phyloP scores from a whole-genome alignment of 2,888 invertebrate genomes.

The Drosophila nr. perissopoda region DNA sequence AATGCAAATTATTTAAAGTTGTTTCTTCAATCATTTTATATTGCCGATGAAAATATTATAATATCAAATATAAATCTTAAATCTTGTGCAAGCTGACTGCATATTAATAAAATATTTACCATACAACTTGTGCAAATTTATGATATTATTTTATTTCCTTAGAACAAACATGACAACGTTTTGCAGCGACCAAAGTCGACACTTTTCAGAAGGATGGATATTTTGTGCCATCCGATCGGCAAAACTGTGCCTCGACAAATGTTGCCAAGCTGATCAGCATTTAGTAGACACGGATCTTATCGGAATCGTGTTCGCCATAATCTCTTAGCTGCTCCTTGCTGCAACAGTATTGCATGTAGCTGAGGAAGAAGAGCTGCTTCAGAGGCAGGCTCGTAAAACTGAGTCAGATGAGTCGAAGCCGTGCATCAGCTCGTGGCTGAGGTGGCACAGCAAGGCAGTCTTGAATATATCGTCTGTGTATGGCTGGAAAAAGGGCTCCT shows the following conservation, averaged over 20 bases:
- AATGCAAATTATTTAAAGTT: neutral
- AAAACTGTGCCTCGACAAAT: constrained; percentile 66
- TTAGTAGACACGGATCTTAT: constrained; percentile 71
- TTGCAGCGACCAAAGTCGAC: constrained; percentile 65
- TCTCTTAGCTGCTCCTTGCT: constrained; percentile 27
- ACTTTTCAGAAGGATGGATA: constrained; percentile 70
- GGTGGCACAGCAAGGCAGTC: constrained; percentile 74
- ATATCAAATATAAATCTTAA: no score
- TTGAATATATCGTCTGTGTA: constrained; percentile 65
- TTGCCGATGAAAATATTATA: no score
- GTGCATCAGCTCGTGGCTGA: constrained; percentile 81
- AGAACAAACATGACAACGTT: neutral
- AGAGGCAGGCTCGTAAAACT: constrained; percentile 43
- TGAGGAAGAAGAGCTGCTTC: constrained; percentile 72
- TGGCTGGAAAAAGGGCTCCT: constrained; percentile 56
- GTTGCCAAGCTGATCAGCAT: constrained; percentile 64
- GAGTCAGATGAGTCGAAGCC: constrained; percentile 63
- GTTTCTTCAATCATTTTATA: neutral
- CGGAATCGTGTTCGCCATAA: constrained; percentile 72
- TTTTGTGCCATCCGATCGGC: no score
- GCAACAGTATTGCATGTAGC: constrained; percentile 82
- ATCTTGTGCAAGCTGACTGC: neutral
- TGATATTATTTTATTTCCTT: neutral
- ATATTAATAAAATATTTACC: neutral
- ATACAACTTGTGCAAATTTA: neutral